Base-by-base conservation (phyloP, 2,888 invertebrate species). In the Microplitis manilae region DNA sequence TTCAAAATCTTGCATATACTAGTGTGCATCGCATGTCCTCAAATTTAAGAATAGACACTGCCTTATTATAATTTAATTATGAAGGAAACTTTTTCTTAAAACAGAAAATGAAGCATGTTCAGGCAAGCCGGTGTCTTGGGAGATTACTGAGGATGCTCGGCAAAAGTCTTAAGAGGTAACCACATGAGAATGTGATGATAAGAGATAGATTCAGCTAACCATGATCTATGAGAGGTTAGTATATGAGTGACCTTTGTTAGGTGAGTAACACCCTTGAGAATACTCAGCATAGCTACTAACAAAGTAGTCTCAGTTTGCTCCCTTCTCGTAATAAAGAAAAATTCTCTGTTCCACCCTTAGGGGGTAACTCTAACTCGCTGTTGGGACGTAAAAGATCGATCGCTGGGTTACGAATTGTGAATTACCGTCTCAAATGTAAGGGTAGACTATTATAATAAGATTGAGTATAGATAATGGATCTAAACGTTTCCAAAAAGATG, bases 51-150 rank as follows among this genome's bases (percentile, higher is more conserved):
- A 30, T 30, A 30, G 30, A 30, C 30, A 30, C 30, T 68, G 72
- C 75, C 83, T 85, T 87, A 87, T 87, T 86, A 86, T 87, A 87
- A 87, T 87, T 87, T 85, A 87, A 87, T 87, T 87, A 86, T 82
- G 85, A 84, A 84, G 82, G 85, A 85, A 86, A 86, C 79, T 87
- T 87, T 82, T 80, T 30, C 30, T 30, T 30, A 30, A 30, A 30
- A 30, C 30, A 30, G 30, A 30, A 30, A 4, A 30, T 30, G 30
- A 2, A 30, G 0, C 30, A 30, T 30, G 30, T 30, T 4, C 30
- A 70, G 67, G 38, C 59, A 40, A 75, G 50, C 50, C 50, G 13
- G 82, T 71, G 81, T 77, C 80, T 82, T 75, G 59, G 40, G 40
- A 83, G 86, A 87, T 87, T 87, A 87, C 87, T 87, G 85, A 87